Base-by-base conservation (phyloP, 2,113 vertebrate species). In the Callospermophilus lateralis region DNA sequence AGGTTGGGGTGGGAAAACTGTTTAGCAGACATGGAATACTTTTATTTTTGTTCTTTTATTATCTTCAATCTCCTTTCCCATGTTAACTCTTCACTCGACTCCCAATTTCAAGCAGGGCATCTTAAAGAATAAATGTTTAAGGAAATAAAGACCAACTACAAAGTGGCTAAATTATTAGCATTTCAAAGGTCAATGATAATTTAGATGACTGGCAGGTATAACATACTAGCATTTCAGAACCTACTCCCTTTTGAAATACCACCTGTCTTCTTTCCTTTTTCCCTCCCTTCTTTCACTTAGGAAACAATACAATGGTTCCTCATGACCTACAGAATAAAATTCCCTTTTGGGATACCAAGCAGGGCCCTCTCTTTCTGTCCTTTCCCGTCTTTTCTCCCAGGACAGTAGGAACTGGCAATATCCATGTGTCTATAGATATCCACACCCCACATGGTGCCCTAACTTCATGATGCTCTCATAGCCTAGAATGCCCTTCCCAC, bases 41-140 rank as follows among this genome's bases (percentile, higher is more conserved):
- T 95, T 89, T 63, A 83, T n/a, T 76, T 34, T 72, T 53, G 45
- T 4, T 92, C 72, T 16, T 90, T 94, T 83, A 81, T 48, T 77
- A 87, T 72, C 48, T 88, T 93, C 53, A 87, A 34, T 76, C 65
- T 58, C 17, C 42, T 63, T 77, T 90, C n/a, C 15, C 65, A 51
- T 1, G 3, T 48, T 55, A 90, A 55, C 16, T 90, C 24, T 32
- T 89, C 84, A 89, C 70, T 96, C 78, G 86, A 95, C 0, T 83
- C 9, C 26, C 37, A 70, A 12, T 34, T 91, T 91, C 67, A 91
- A 87, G 24, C n/a, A 85, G 16, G 37, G 34, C 68, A 80, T 76
- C 84, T 86, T 37, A 58, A 95, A 84, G 13, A 65, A 51, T 88
- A 84, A 48, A 93, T 34, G 61, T 37, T 89, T 80, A 72, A 34